phyloP scores from a whole-genome alignment of 2,888 invertebrate genomes.

The Cylindroiulus punctatus region DNA sequence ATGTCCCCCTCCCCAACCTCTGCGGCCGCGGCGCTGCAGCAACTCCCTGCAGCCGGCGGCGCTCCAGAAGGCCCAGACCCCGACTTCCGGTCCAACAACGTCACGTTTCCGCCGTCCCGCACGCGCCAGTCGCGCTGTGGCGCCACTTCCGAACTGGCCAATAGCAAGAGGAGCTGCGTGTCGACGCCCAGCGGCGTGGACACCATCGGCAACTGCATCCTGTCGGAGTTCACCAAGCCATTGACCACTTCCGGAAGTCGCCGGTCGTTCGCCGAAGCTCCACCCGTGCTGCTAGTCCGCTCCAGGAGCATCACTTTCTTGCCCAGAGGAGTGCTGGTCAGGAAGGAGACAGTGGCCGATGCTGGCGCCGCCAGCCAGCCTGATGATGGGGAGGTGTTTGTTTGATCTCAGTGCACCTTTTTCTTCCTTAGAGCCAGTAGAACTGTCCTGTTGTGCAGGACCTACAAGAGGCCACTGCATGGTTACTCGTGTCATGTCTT shows the following conservation, averaged over 20 bases:
- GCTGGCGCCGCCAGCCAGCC: constrained; percentile 53
- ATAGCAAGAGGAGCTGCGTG: not conserved
- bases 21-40: not conserved
- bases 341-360: constrained; percentile 48
- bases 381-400: constrained; percentile 54
- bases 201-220: constrained; percentile 1
- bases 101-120: constrained; percentile 54
- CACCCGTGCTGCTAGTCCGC: constrained; percentile 46
- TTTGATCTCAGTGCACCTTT: constrained; percentile 40
- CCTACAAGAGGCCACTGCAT: not conserved
- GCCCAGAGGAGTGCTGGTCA: constrained; percentile 54
- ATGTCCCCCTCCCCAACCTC: constrained; percentile 42
- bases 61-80: not conserved
- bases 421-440: not conserved
- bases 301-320: constrained; percentile 54
- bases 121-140: constrained; percentile 42
- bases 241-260: not conserved
- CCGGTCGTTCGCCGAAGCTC: not conserved
- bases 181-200: not conserved
- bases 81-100: not conserved
- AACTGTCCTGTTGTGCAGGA: not conserved
- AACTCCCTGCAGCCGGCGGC: not conserved
- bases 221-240: not conserved
- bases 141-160: not conserved
- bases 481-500: not conserved